These are phyloP conservation scores for Bhutanitis thaidina DNA, from an alignment of 2,888 invertebrate species.

Conservation along the genomic window DNA sequence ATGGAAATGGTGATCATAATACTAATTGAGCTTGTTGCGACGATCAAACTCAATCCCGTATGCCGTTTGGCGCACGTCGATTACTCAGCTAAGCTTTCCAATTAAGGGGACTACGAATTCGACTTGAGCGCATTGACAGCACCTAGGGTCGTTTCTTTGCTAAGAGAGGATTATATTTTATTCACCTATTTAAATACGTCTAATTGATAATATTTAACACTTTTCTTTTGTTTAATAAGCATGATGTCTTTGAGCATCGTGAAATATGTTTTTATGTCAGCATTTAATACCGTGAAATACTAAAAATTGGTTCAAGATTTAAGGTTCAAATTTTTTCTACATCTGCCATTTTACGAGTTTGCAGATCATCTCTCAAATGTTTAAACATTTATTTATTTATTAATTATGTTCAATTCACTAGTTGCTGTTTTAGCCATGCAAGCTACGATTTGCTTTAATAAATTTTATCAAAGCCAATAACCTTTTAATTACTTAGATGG, in stretches of 20 bases:
- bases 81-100: slow-evolving; percentile 49
- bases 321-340: no score
- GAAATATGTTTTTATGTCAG: no score
- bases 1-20: slow-evolving; percentile 40
- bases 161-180: neutral
- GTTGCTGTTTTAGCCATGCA: no score
- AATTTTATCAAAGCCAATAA: neutral
- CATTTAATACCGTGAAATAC: no score
- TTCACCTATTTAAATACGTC: neutral
- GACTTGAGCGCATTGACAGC: slow-evolving; percentile 20
- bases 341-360: no score
- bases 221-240: no score
- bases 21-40: slow-evolving; percentile 57
- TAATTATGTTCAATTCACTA: no score
- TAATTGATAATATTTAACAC: neutral
- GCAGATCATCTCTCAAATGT: no score
- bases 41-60: slow-evolving; percentile 54
- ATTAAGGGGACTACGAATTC: slow-evolving; percentile 46
- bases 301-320: no score
- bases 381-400: no score
- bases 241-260: no score
- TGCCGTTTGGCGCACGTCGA: slow-evolving; percentile 38
- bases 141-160: slow-evolving; percentile 6
- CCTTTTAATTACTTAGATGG: slow-evolving; percentile 3
- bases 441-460: neutral